Conservation (phyloP, 2,797 vertebrate species). For the Staurois parvus region DNA sequence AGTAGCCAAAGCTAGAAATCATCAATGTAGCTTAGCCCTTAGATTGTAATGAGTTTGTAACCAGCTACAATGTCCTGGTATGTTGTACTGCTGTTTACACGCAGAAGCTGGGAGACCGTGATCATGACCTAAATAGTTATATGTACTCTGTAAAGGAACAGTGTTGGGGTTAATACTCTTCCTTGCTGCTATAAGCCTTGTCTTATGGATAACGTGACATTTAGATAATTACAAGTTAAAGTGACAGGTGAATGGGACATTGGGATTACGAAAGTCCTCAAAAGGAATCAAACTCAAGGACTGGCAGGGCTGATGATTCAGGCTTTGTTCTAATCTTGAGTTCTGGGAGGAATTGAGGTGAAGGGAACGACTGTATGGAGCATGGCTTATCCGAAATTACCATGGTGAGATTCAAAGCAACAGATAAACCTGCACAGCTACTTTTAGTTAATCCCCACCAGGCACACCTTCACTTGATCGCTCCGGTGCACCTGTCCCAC, state of each 20-base stretch:
- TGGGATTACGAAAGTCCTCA: slow-evolving; percentile 48
- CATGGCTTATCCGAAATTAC: slow-evolving; percentile 56
- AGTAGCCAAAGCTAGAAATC: too few species aligned
- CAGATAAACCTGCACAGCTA: slow-evolving; percentile 57
- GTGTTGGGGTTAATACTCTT: neutral
- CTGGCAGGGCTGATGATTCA: slow-evolving; percentile 37
- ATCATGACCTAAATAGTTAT: too few species aligned
- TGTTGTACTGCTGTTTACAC: too few species aligned
- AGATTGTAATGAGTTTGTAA: too few species aligned
- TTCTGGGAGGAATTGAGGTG: slow-evolving; percentile 52
- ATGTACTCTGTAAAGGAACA: neutral
- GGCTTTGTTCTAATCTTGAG: slow-evolving; percentile 44
- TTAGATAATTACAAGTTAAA: slow-evolving; percentile 48
- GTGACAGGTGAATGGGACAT: slow-evolving; percentile 50
- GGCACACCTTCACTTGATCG: slow-evolving; percentile 51
- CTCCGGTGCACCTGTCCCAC: slow-evolving; percentile 52
- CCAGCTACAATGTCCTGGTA: too few species aligned
- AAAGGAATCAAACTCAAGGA: slow-evolving; percentile 26
- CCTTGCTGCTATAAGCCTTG: neutral
- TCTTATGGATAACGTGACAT: slow-evolving; percentile 28
- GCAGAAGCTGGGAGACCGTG: too few species aligned
- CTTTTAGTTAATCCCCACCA: slow-evolving; percentile 50
- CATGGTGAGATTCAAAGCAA: slow-evolving; percentile 57
- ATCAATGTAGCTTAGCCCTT: too few species aligned
- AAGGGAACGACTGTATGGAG: slow-evolving; percentile 42